Evolutionary conservation across 2,888 invertebrate genomes (phyloP).

Genomic region (Phasia obesa): DNA sequence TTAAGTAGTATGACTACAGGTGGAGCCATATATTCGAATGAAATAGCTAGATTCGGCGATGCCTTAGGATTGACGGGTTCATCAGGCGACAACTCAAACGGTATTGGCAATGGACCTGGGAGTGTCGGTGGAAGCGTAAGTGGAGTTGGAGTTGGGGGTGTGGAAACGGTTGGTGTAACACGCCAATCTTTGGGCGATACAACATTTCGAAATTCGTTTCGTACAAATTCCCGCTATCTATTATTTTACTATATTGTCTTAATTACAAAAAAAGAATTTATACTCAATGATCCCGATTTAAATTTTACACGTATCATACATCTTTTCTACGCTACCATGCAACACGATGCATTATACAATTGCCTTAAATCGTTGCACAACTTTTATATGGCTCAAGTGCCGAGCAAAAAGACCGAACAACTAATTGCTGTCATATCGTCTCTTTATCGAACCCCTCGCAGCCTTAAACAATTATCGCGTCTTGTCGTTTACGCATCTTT

Average conservation of each 20-base stretch:
- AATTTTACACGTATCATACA: constrained; percentile 87
- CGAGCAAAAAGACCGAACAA: constrained; percentile 85
- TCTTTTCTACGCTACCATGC: constrained; percentile 87
- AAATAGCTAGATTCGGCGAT: constrained; percentile 81
- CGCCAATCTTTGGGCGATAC: constrained; percentile 76
- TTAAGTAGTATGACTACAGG: constrained; percentile 83
- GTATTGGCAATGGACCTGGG: constrained; percentile 51
- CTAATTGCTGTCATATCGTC: constrained; percentile 86
- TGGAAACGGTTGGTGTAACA: constrained; percentile 68
- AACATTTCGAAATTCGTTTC: constrained; percentile 82
- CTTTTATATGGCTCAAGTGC: constrained; percentile 86
- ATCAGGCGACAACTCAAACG: constrained; percentile 68
- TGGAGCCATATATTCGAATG: constrained; percentile 81
- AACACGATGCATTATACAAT: constrained; percentile 86
- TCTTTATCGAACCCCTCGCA: constrained; percentile 86
- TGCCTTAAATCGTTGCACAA: constrained; percentile 87
- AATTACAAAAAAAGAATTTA: constrained; percentile 86
- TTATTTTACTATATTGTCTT: constrained; percentile 88
- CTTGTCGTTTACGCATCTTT: constrained; percentile 88
- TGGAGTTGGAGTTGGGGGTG: constrained; percentile 63
- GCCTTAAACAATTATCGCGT: constrained; percentile 88
- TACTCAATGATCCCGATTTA: constrained; percentile 85
- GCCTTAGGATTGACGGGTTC: constrained; percentile 75
- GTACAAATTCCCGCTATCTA: constrained; percentile 84
- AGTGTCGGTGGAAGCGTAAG: constrained; percentile 28